Conservation (phyloP, 2,888 invertebrate species). For the Trilocha varians region DNA sequence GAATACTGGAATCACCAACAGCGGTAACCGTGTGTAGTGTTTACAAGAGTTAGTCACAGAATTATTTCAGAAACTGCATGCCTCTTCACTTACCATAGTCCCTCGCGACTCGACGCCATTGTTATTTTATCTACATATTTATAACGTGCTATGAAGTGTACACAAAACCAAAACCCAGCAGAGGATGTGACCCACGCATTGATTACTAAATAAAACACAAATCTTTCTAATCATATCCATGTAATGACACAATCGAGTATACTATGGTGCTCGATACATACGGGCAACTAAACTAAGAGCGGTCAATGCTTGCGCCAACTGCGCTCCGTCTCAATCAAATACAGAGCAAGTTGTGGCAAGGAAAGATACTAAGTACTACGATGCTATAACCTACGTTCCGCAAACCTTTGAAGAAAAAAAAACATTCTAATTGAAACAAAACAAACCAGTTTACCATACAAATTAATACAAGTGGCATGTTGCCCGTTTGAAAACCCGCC, state of each 20-base stretch:
- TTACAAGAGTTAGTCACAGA: conserved; percentile 10
- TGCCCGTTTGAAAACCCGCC: conserved; percentile 16
- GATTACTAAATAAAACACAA: conserved; percentile 67
- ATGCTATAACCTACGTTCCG: not conserved
- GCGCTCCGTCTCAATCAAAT: not conserved
- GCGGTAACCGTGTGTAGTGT: no score
- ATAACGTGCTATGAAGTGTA: conserved; percentile 33
- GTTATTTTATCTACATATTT: conserved; percentile 32
- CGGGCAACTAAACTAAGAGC: conserved; percentile 41
- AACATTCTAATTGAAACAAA: conserved; percentile 2
- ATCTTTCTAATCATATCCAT: conserved; percentile 66
- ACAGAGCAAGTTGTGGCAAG: not conserved
- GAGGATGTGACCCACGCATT: conserved; percentile 39
- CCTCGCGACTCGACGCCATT: conserved; percentile 1
- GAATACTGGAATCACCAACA: conserved; percentile 18
- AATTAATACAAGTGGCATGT: not conserved
- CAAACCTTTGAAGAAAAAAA: conserved; percentile 5
- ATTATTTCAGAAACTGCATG: conserved; percentile 13
- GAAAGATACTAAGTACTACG: not conserved
- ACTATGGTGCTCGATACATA: conserved; percentile 62
- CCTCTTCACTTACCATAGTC: conserved; percentile 18
- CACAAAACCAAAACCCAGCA: conserved; percentile 36
- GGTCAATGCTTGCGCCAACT: not conserved
- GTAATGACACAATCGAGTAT: conserved; percentile 66
- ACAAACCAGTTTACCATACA: not conserved